phyloP scores from a whole-genome alignment of 2,888 invertebrate genomes.

The Pteria penguin region DNA sequence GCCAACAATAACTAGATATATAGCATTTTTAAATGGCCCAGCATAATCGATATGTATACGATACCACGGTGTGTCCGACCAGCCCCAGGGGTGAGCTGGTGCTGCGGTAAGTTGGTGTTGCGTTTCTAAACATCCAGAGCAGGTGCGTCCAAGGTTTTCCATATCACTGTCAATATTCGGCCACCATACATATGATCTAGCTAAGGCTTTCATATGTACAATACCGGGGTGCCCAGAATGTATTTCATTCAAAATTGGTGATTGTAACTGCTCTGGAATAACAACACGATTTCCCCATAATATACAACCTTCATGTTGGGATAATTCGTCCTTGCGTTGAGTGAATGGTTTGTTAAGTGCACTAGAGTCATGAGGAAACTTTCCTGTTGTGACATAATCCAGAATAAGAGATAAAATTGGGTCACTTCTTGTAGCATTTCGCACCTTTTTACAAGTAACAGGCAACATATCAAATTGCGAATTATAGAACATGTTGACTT shows the following conservation, averaged over 20 bases:
- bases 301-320: no score
- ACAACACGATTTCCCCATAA: no score
- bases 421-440: no score
- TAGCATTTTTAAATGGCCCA: conserved; percentile 62
- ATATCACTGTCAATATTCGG: conserved; percentile 52
- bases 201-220: conserved; percentile 63
- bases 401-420: no score
- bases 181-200: conserved; percentile 70
- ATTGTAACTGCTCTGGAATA: conserved; percentile 39
- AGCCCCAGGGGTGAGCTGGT: conserved; percentile 63
- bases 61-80: conserved; percentile 50
- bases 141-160: conserved; percentile 52
- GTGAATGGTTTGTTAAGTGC: no score
- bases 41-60: conserved; percentile 61
- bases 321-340: no score
- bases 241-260: conserved; percentile 46
- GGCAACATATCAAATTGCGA: no score
- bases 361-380: no score
- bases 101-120: conserved; percentile 50
- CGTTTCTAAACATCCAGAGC: conserved; percentile 30
- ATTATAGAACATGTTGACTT: no score
- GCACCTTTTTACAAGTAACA: no score
- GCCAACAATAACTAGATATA: conserved; percentile 63
- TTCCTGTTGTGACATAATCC: no score
- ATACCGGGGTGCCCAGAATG: conserved; percentile 67